These are phyloP conservation scores for Muscina levida DNA, from an alignment of 2,888 invertebrate genomes.

Conservation along the genomic window DNA sequence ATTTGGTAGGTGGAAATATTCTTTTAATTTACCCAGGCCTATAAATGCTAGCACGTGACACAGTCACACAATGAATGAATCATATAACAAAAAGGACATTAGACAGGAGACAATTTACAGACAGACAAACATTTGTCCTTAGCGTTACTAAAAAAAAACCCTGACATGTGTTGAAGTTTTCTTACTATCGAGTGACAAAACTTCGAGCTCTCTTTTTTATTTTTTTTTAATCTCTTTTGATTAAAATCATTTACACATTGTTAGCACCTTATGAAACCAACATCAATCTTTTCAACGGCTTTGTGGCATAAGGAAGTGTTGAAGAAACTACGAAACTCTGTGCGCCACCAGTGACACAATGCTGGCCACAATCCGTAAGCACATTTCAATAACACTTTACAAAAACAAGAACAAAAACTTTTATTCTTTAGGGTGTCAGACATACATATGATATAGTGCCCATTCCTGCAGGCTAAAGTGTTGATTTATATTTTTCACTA, in stretches of 20 bases:
- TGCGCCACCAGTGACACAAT: slow-evolving; percentile 1
- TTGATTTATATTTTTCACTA: slow-evolving; percentile 4
- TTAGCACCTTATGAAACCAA: slow-evolving; percentile 71
- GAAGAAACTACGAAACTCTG: neutral
- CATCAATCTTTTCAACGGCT: slow-evolving; percentile 50
- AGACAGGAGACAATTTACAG: no score
- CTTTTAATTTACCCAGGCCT: neutral
- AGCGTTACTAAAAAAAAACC: no score
- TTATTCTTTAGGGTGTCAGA: neutral
- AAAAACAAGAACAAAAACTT: neutral
- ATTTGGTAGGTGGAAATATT: neutral
- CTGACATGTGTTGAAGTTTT: neutral
- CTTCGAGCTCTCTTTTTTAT: no score
- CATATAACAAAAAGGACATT: neutral
- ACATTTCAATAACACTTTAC: neutral
- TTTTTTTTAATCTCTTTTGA: slow-evolving; percentile 24
- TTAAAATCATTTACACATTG: slow-evolving; percentile 41
- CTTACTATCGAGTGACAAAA: neutral
- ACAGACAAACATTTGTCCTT: no score
- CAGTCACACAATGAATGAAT: slow-evolving; percentile 1
- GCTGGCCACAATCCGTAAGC: no score
- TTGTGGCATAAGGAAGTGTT: neutral
- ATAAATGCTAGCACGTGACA: slow-evolving; percentile 58
- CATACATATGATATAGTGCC: neutral
- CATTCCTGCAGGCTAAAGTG: neutral